These are phyloP conservation scores for Montipora cactus DNA, from an alignment of 64 coral and sea anemone species.

Conservation along the genomic window DNA sequence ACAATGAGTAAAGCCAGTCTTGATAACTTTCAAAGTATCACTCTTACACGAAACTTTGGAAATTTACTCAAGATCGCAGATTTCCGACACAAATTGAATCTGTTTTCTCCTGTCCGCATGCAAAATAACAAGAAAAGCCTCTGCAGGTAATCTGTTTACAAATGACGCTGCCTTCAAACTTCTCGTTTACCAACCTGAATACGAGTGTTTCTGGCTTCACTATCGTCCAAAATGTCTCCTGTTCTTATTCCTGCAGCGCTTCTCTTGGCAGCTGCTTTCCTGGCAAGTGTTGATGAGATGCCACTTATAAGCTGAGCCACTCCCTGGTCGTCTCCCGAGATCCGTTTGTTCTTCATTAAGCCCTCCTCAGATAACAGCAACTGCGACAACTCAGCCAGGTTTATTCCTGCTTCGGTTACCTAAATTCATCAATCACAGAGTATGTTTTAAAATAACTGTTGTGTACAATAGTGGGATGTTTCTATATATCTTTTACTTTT, in stretches of 20 bases:
- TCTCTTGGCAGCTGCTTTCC: background rate
- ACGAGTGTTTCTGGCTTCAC: background rate
- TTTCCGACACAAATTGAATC: too few relatives aligned
- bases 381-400: background rate
- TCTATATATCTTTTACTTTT: too few relatives aligned
- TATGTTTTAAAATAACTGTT: background rate
- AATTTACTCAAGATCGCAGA: too few relatives aligned
- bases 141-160: too few relatives aligned
- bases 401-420: background rate
- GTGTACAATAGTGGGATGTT: too few relatives aligned
- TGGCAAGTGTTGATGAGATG: background rate
- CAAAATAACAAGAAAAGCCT: too few relatives aligned
- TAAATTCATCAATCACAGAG: background rate
- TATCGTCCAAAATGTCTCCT: background rate
- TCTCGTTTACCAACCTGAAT: background rate
- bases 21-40: too few relatives aligned
- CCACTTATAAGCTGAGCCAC: slow-evolving; percentile 37
- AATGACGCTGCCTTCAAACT: too few relatives aligned
- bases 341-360: slow-evolving; percentile 22
- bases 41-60: too few relatives aligned
- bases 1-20: too few relatives aligned
- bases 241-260: too few relatives aligned
- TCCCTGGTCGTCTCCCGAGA: slow-evolving; percentile 29
- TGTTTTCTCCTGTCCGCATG: too few relatives aligned
- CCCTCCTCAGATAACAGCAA: background rate